These are phyloP conservation scores for Carettochelys insculpta DNA, from an alignment of 2,113 vertebrate species.

Conservation along the genomic window DNA sequence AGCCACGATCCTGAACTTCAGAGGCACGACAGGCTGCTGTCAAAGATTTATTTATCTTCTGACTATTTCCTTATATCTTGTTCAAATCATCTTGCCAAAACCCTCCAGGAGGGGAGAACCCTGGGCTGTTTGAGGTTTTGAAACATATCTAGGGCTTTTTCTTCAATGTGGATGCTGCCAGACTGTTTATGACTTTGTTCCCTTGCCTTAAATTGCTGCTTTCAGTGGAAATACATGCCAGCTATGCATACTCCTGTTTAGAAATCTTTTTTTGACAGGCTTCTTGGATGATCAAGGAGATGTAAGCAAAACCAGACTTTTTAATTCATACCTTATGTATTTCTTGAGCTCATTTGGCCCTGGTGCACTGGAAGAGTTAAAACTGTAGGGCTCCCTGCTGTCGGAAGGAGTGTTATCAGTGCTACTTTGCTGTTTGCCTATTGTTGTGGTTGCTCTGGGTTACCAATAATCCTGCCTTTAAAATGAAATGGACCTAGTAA, in stretches of 20 bases:
- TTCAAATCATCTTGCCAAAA: background rate
- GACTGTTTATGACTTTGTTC: background rate
- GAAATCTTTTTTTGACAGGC: background rate
- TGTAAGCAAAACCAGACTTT: background rate
- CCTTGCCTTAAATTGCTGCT: background rate
- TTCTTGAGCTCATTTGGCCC: background rate
- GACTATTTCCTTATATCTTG: background rate
- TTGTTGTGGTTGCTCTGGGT: background rate
- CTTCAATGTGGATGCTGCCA: background rate
- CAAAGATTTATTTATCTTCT: background rate
- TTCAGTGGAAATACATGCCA: background rate
- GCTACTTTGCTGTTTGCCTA: background rate
- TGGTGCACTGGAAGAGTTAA: background rate
- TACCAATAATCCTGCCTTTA: background rate
- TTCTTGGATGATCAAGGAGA: background rate
- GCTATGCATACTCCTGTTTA: background rate
- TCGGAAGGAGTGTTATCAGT: background rate
- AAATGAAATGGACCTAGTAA: fast-evolving
- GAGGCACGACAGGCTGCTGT: background rate
- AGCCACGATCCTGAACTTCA: background rate
- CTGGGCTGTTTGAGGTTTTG: background rate
- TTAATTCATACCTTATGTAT: background rate
- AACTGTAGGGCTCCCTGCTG: background rate
- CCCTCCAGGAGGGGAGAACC: background rate
- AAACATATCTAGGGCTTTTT: background rate